A percentile compares a stretch with the other conserved stretches of the same genome.
phyloP scores from a whole-genome alignment of 2,797 vertebrate species.

The Anableps anableps region DNA sequence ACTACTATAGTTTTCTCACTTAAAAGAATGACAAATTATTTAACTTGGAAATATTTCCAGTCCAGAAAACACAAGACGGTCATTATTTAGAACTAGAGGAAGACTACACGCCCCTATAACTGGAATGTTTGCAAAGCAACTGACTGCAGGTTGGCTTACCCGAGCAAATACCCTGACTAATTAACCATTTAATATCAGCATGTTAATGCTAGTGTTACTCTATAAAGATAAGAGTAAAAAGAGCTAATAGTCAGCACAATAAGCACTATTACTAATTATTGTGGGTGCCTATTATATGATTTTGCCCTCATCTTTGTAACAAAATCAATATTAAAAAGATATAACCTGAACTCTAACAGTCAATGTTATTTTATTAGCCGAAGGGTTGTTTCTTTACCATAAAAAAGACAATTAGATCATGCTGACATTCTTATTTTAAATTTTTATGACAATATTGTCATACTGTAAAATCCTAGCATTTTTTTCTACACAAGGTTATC shows the following conservation, averaged over 20 bases:
- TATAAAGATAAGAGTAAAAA: no score
- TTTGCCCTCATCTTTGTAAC: no score
- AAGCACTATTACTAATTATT: not conserved
- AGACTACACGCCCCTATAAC: not conserved
- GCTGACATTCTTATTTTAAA: not conserved
- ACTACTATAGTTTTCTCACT: not conserved
- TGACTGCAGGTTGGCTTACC: not conserved
- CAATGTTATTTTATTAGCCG: not conserved
- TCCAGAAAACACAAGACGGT: not conserved
- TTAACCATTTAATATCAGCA: not conserved
- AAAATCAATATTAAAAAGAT: not conserved
- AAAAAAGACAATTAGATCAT: not conserved
- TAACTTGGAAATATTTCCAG: not conserved
- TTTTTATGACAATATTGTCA: not conserved
- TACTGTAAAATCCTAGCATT: no score
- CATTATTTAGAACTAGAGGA: not conserved
- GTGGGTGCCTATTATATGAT: no score
- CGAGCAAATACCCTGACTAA: not conserved
- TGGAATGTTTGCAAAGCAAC: not conserved
- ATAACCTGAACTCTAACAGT: not conserved
- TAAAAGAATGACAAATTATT: not conserved
- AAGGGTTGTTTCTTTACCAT: not conserved
- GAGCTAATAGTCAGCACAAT: not conserved
- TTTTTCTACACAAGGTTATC: not conserved
- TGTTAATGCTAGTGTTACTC: no score